Evolutionary conservation across 2,797 vertebrate genomes (phyloP).

Genomic region (Tiaroga cobitis): DNA sequence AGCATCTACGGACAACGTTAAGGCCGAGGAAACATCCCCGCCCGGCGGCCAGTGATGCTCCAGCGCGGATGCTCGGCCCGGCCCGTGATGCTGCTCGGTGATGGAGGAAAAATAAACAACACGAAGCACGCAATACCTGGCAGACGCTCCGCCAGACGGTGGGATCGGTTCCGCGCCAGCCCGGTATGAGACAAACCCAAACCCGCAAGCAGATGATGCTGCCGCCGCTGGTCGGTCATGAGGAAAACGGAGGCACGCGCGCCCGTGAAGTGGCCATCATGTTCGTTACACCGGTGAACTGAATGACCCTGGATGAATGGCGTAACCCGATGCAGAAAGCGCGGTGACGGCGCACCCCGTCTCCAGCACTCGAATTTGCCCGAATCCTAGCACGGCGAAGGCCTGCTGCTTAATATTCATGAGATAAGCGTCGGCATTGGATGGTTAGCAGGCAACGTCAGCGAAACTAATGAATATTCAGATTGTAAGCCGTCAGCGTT

Average conservation of each 20-base stretch:
- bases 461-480: slow-evolving; percentile 4
- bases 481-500: no score
- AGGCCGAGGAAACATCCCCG: slow-evolving; percentile 32
- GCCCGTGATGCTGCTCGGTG: slow-evolving; percentile 30
- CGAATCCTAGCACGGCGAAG: slow-evolving; percentile 16
- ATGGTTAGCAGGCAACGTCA: not conserved
- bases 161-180: slow-evolving; percentile 62
- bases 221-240: slow-evolving; percentile 46
- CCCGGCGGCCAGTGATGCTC: slow-evolving; percentile 33
- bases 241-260: slow-evolving; percentile 52
- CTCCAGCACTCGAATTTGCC: slow-evolving; percentile 61
- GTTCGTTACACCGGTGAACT: slow-evolving; percentile 60
- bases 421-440: slow-evolving; percentile 17
- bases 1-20: not conserved
- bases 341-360: slow-evolving; percentile 63
- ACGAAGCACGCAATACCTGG: slow-evolving; percentile 38
- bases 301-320: slow-evolving; percentile 58
- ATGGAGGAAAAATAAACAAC: slow-evolving; percentile 43
- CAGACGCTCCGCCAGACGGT: slow-evolving; percentile 44
- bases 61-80: slow-evolving; percentile 36
- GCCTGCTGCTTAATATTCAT: not conserved
- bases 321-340: slow-evolving; percentile 55
- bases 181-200: slow-evolving; percentile 38
- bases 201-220: slow-evolving; percentile 37
- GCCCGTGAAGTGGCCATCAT: slow-evolving; percentile 72